Conservation (phyloP, 2,888 invertebrate genomes). For the Entomobrya proxima region DNA sequence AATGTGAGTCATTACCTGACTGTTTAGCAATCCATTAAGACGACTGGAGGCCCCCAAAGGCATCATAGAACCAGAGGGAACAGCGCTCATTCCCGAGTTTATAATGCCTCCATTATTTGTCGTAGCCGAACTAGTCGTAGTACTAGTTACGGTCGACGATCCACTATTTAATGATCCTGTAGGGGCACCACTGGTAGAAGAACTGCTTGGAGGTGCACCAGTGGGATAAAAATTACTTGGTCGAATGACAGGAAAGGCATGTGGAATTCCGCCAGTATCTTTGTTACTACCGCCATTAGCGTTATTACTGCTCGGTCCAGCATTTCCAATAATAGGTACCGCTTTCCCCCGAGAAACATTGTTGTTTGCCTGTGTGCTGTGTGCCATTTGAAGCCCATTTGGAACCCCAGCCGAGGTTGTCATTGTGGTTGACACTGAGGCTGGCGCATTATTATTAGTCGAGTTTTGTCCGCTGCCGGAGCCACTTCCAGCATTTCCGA, state of each 20-base stretch:
- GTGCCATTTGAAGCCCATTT: constrained; percentile 71
- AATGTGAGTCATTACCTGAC: constrained; percentile 52
- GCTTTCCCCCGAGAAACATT: constrained; percentile 73
- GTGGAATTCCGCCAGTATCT: constrained; percentile 43
- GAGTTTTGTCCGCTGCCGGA: not conserved
- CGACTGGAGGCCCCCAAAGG: constrained; percentile 46
- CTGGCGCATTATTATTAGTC: constrained; percentile 36
- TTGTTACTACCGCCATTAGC: constrained; percentile 39
- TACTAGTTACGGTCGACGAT: not conserved
- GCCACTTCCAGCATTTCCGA: constrained; percentile 25
- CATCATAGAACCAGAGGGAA: constrained; percentile 51
- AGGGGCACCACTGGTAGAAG: constrained; percentile 3
- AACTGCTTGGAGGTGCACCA: constrained; percentile 71
- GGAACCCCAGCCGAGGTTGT: constrained; percentile 62
- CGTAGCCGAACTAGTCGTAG: constrained; percentile 17
- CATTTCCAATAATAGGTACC: constrained; percentile 64
- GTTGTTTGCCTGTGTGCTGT: constrained; percentile 71
- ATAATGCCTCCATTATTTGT: constrained; percentile 53
- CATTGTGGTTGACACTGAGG: constrained; percentile 60
- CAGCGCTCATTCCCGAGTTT: constrained; percentile 54
- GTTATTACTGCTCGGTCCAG: constrained; percentile 27
- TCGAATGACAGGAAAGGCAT: constrained; percentile 69
- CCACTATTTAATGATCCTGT: constrained; percentile 32
- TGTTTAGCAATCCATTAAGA: constrained; percentile 59
- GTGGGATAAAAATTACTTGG: constrained; percentile 73